Base-by-base conservation (phyloP, 2,888 invertebrate genomes). In the Drosophila bunnanda region DNA sequence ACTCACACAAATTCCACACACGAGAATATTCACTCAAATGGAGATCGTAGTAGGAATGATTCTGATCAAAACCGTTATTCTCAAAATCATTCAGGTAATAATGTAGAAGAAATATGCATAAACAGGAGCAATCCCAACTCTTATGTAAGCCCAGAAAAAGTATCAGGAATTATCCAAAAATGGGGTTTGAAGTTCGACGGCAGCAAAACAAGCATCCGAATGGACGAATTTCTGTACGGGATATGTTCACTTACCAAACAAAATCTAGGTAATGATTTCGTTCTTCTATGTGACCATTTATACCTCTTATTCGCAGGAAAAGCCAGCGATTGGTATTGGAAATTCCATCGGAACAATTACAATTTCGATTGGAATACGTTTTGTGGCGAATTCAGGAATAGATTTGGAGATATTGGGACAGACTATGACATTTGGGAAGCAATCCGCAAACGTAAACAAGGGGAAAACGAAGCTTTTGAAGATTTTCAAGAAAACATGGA, bases 211-310 rank as follows among this genome's bases (percentile, higher is more conserved):
- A 39, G 28, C n/a, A 25, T 54, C 28, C 39, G 13, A 9, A 39
- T 39, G 13, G 17, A 39, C 4, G 17, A 39, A 4, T 54, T 54
- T n/a, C 17, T 54, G n/a, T 54, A 39, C 25, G 28, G 38, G 12
- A 10, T 53, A n/a, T 15, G 52, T 15, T 52, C 25, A 36, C 36
- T 53, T 53, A 38, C 52, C 22, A 53, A 36, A 53, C 52, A 53
- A n/a, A 53, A 53, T 12, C 25, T 25, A 25, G 15, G 22, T 15
- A 52, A 34, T 36, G 50, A 52, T 52, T 52, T 34, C 13, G 20
- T 15, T 20, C 22, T 52, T 22, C 25, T 38, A 12, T 53, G 53
- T n/a, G 53, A 53, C 52, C 52, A 53, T 36, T 53, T 53, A 15
- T 36, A 53, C 22, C 52, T 38, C 36, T 22, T 36, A 15, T 53